These are phyloP conservation scores for Sebastes goodei DNA, from an alignment of 2,797 vertebrate genomes.

Conservation along the genomic window DNA sequence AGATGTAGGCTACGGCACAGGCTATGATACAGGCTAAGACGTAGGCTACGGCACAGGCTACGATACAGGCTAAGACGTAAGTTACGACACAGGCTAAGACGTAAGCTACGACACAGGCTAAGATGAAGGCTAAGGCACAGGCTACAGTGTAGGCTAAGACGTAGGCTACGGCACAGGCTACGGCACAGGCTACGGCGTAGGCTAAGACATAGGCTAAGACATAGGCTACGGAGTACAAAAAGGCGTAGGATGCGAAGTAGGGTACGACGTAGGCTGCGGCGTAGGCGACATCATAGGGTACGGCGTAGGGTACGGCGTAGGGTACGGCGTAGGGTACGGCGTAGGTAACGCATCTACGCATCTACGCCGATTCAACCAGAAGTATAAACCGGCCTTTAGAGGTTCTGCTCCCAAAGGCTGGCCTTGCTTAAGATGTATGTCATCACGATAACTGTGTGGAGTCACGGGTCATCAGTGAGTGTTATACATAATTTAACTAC, in stretches of 20 bases:
- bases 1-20: fast-evolving
- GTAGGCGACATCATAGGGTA: too few species aligned
- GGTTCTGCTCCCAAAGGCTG: neutral
- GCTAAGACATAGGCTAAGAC: too few species aligned
- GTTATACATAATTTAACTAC: neutral
- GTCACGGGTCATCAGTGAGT: neutral
- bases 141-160: too few species aligned
- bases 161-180: too few species aligned
- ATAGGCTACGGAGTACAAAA: too few species aligned
- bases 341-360: neutral
- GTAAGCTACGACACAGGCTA: too few species aligned
- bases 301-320: too few species aligned
- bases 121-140: too few species aligned
- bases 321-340: too few species aligned
- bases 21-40: fast-evolving
- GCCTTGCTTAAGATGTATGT: neutral
- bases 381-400: neutral
- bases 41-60: fast-evolving
- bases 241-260: too few species aligned
- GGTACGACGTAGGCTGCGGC: too few species aligned
- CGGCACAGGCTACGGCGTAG: fast-evolving
- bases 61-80: fast-evolving
- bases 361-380: neutral
- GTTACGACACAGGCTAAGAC: too few species aligned
- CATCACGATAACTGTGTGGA: neutral